A percentile compares a stretch with the other conserved stretches of the same genome.
Evolutionary conservation across 1,140 invertebrate genomes (phyloP).

Genomic region (Fragariocoptes setiger): DNA sequence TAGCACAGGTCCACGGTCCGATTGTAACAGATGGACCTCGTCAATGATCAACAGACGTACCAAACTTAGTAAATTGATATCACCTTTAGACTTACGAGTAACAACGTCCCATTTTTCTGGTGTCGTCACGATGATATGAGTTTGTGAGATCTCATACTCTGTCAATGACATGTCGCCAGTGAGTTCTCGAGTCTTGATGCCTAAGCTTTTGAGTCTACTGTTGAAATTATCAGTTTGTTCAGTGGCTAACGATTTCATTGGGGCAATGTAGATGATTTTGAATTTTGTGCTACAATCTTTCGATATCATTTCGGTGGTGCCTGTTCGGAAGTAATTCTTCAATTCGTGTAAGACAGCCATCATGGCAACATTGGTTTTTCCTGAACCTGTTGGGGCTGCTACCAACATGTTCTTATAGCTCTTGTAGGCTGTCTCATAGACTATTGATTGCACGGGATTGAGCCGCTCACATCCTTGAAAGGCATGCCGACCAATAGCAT

Average conservation of each 20-base stretch:
- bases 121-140: slow-evolving; percentile 91
- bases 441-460: slow-evolving; percentile 80
- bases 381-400: slow-evolving; percentile 78
- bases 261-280: slow-evolving; percentile 94
- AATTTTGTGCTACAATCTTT: slow-evolving; percentile 46
- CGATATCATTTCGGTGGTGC: slow-evolving; percentile 27
- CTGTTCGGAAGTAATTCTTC: slow-evolving; percentile 41
- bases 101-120: slow-evolving; percentile 99
- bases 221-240: slow-evolving; percentile 91
- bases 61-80: slow-evolving; percentile 56
- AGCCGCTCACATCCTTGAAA: slow-evolving; percentile 55
- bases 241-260: slow-evolving; percentile 93
- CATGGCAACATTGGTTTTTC: slow-evolving; percentile 94
- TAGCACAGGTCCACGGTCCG: slow-evolving; percentile 83
- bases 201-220: slow-evolving; percentile 37
- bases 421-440: slow-evolving; percentile 74
- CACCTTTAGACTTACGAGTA: slow-evolving; percentile 67
- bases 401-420: slow-evolving; percentile 65
- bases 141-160: slow-evolving; percentile 68
- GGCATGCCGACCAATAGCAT: slow-evolving; percentile 38
- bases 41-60: slow-evolving; percentile 88
- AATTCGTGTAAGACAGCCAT: slow-evolving; percentile 65
- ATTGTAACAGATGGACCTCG: slow-evolving; percentile 88
- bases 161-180: slow-evolving; percentile 95
- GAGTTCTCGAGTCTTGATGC: slow-evolving; percentile 55